Evolutionary conservation across 2,797 vertebrate genomes (phyloP), one percentile per base, ranked within the genome.

Genomic region (Pangasius macronema): DNA sequence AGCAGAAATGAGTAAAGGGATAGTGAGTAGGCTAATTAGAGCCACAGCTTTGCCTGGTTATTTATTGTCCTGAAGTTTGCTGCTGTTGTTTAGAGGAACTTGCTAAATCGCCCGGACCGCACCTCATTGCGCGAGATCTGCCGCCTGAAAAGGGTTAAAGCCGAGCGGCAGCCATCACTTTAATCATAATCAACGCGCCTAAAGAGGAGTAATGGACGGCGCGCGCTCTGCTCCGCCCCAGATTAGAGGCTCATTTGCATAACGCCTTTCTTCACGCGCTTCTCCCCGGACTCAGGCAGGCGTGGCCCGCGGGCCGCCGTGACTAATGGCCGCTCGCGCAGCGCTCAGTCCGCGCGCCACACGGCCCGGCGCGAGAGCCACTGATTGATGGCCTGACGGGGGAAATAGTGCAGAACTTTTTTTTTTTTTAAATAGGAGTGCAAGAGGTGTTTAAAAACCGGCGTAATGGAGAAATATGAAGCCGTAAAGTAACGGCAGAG

Each of bases 361-460:
- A 93, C 75, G 88, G 93, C 92, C 92, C 91, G 90, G 89, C 63
- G 79, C 86, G 75, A 90, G 86, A 89, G 95, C 95, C 94, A 96
- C 93, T 96, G 96, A 97, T 95, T 95, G 95, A 97, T 96, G 91
- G 92, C 93, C 85, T 72, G 92, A 89, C 90, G 91, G 92, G 92
- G 93, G 95, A 95, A 96, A 96, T 93, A 95, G 95, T 94, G 95
- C 94, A 95, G 94, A 96, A 96, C 94, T 95, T 88, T 89, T 86
- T 85, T 81, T 83, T 89, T 85, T 86, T 76, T 95, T 94, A 96
- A 96, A 95, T 95, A 94, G 95, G 92, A 94, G 93, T 93, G 95
- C 93, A 95, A 95, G 94, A 96, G 95, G 95, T 96, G 95, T 95
- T 96, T 96, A 96, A 96, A 96, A 95, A 95, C 94, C 93, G 90